phyloP scores from a whole-genome alignment of 2,113 vertebrate genomes.

The Diadophis punctatus region DNA sequence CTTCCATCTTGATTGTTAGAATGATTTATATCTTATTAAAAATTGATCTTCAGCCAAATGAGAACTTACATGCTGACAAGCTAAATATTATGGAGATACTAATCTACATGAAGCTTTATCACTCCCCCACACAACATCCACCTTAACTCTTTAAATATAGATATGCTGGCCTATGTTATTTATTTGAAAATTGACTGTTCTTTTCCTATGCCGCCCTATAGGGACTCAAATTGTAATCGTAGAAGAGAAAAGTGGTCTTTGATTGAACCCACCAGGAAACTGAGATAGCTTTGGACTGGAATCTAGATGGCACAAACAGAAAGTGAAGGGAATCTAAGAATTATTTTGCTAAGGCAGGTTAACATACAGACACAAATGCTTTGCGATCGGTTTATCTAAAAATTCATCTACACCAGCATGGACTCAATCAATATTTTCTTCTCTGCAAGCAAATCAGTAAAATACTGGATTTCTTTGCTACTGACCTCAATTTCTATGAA shows the following conservation, averaged over 20 bases:
- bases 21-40: slow-evolving; percentile 50
- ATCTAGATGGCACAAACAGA: background rate
- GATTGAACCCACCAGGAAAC: background rate
- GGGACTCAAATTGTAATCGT: slow-evolving; percentile 11
- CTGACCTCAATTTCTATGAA: background rate
- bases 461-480: background rate
- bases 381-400: background rate
- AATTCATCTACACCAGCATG: background rate
- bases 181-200: slow-evolving; percentile 32
- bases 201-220: background rate
- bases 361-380: background rate
- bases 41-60: slow-evolving; percentile 35
- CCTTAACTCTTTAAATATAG: background rate
- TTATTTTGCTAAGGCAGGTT: background rate
- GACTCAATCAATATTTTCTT: background rate
- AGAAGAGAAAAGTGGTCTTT: slow-evolving; percentile 33
- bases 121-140: background rate
- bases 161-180: slow-evolving; percentile 12
- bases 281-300: background rate
- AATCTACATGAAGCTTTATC: slow-evolving; percentile 37
- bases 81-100: slow-evolving; percentile 29
- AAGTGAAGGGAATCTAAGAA: background rate
- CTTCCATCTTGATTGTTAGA: slow-evolving; percentile 39
- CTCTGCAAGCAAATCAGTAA: background rate
- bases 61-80: slow-evolving; percentile 36